Conservation (phyloP, 2,888 invertebrate genomes). For the Euzophera pinguis region DNA sequence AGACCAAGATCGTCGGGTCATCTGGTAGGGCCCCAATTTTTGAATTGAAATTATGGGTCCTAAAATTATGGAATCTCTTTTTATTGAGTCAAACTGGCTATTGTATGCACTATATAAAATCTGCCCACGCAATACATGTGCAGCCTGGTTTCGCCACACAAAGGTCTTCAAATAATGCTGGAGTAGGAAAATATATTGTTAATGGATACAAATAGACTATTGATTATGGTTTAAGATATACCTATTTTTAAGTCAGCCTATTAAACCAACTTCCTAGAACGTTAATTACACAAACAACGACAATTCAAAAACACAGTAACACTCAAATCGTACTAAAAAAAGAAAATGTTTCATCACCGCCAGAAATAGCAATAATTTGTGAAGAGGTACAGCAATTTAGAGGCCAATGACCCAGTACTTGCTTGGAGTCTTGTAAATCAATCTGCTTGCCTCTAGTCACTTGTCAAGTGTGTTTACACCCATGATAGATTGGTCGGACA, state of each 20-base stretch:
- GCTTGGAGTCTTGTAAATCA: slow-evolving; percentile 4
- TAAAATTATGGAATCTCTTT: no score
- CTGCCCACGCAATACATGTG: no score
- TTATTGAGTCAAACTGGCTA: no score
- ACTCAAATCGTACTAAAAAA: neutral
- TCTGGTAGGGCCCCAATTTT: no score
- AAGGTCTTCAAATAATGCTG: no score
- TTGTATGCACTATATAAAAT: no score
- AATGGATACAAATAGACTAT: no score
- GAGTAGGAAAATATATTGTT: no score
- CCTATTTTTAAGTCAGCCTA: neutral
- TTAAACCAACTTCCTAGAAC: neutral
- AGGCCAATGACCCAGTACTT: neutral
- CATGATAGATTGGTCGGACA: slow-evolving; percentile 15
- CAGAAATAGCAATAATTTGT: slow-evolving; percentile 8
- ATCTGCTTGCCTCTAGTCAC: slow-evolving; percentile 6
- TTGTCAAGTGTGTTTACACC: slow-evolving; percentile 13
- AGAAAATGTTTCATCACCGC: slow-evolving; percentile 1
- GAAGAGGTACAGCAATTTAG: slow-evolving; percentile 5
- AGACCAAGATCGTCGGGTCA: no score
- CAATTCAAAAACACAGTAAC: neutral
- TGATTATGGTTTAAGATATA: neutral
- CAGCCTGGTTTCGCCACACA: no score
- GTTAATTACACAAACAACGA: neutral
- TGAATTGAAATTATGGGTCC: no score